These are phyloP conservation scores for Toxostoma redivivum DNA, from an alignment of 2,113 vertebrate genomes.

Conservation along the genomic window DNA sequence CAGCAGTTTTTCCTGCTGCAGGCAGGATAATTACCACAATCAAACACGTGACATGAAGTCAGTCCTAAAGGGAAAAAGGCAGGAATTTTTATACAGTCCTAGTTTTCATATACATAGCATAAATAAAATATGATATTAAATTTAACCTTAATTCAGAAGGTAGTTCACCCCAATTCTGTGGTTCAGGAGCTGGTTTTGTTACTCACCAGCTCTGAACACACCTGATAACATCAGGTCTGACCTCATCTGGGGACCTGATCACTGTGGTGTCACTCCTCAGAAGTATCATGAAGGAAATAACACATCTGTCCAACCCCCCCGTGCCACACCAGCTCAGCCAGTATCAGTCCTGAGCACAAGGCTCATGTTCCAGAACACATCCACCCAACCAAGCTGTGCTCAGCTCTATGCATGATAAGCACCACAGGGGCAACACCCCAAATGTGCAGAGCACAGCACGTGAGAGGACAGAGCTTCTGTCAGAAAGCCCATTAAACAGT, in stretches of 20 bases:
- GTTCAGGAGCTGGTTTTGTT: background rate
- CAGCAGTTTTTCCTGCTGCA: background rate
- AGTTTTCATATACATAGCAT: background rate
- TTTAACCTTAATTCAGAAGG: background rate
- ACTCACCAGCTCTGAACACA: background rate
- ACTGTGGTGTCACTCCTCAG: background rate
- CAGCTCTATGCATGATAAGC: background rate
- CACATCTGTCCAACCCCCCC: background rate
- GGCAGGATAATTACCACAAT: background rate
- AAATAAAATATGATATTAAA: background rate
- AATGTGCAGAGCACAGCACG: accelerated
- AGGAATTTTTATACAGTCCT: background rate
- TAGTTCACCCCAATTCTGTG: background rate
- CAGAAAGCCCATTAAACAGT: background rate
- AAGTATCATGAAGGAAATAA: accelerated
- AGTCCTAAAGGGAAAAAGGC: background rate
- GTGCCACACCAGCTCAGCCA: background rate
- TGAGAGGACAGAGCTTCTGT: accelerated
- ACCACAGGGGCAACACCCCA: background rate
- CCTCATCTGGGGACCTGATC: too few species aligned
- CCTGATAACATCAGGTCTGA: background rate
- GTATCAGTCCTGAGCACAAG: conserved; percentile 45
- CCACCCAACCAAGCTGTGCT: background rate
- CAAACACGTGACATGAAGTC: background rate
- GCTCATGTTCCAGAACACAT: background rate